Evolutionary conservation across 2,113 vertebrate genomes (phyloP).

Genomic region (Marmota flaviventris): DNA sequence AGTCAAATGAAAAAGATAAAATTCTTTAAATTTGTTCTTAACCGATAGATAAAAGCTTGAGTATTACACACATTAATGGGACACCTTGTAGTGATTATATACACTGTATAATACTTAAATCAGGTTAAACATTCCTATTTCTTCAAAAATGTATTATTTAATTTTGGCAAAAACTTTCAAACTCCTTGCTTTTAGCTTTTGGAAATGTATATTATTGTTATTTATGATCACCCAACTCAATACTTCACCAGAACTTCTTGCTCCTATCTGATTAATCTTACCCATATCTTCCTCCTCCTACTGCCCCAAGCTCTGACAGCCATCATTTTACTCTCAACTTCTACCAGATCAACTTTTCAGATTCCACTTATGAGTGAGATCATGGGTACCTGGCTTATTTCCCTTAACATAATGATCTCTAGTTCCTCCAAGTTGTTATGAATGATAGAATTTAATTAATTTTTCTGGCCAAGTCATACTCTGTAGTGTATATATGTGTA

Average conservation of each 20-base stretch:
- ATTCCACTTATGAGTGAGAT: not conserved
- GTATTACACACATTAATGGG: not conserved
- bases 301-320: not conserved
- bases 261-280: not conserved
- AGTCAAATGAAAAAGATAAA: not conserved
- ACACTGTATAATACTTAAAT: not conserved
- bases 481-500: not conserved
- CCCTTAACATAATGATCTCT: not conserved
- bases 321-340: not conserved
- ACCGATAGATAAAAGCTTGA: not conserved
- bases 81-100: not conserved
- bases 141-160: not conserved
- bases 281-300: not conserved
- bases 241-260: too few species aligned
- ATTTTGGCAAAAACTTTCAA: not conserved
- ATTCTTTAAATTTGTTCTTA: not conserved
- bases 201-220: not conserved
- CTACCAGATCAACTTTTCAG: too few species aligned
- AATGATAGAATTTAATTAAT: not conserved
- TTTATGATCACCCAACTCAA: not conserved
- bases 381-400: not conserved
- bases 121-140: not conserved
- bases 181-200: not conserved
- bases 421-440: not conserved
- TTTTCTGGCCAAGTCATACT: not conserved